Evolutionary conservation across 2,888 invertebrate genomes (phyloP).

Genomic region (Tigriopus californicus): DNA sequence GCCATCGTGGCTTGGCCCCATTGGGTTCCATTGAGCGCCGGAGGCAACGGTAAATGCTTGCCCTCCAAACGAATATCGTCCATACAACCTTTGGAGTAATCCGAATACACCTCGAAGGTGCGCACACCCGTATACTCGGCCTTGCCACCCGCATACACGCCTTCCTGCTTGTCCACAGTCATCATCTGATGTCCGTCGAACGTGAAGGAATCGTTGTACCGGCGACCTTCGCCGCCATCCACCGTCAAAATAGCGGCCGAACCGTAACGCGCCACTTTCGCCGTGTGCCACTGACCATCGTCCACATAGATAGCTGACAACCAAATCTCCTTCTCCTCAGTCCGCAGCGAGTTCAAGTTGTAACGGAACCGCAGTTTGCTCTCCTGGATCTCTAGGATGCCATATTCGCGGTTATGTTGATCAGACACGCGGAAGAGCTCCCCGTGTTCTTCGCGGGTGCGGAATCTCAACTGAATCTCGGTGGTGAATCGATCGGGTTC

Average conservation of each 20-base stretch:
- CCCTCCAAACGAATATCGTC: constrained; percentile 75
- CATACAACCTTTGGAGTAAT: constrained; percentile 80
- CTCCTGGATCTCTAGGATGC: constrained; percentile 42
- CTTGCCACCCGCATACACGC: constrained; percentile 86
- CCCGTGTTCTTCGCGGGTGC: constrained; percentile 79
- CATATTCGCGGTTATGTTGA: constrained; percentile 82
- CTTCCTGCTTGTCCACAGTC: constrained; percentile 78
- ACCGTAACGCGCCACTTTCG: constrained; percentile 72
- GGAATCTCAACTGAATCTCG: constrained; percentile 76
- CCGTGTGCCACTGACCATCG: constrained; percentile 93
- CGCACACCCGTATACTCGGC: constrained; percentile 84
- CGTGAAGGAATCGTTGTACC: constrained; percentile 78
- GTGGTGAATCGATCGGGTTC: constrained; percentile 81
- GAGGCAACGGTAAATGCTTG: constrained; percentile 79
- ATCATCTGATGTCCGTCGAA: constrained; percentile 82
- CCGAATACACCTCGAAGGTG: constrained; percentile 82
- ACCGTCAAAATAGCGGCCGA: constrained; percentile 77
- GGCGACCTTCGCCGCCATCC: constrained; percentile 82
- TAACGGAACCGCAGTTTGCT: constrained; percentile 30
- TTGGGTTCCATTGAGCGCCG: constrained; percentile 83
- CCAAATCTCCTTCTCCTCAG: constrained; percentile 78
- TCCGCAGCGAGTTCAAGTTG: constrained; percentile 73
- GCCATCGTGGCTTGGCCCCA: constrained; percentile 92
- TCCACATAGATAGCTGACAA: constrained; percentile 72
- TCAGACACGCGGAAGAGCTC: constrained; percentile 83